Evolutionary conservation across 2,113 vertebrate species (phyloP).

Genomic region (Hiodon tergisus): DNA sequence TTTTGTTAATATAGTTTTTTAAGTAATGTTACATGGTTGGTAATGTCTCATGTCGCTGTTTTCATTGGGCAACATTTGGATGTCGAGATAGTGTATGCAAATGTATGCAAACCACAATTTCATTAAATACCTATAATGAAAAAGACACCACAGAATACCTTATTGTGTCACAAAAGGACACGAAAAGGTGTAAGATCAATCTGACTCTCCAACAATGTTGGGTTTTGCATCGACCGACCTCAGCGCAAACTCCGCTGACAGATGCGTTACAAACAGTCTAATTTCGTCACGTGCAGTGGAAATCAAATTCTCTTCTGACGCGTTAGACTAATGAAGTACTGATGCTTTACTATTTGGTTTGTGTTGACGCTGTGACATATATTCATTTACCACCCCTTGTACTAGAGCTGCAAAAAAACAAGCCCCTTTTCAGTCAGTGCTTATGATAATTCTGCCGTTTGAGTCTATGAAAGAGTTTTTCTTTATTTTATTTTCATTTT

Average conservation of each 20-base stretch:
- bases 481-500: conserved; percentile 42
- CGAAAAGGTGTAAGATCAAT: no score
- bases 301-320: background rate
- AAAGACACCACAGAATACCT: no score
- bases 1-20: background rate
- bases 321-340: background rate
- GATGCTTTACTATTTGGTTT: conserved; percentile 4
- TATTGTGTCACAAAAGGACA: no score
- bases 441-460: conserved; percentile 43
- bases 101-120: background rate
- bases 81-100: background rate
- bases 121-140: no score
- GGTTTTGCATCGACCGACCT: no score
- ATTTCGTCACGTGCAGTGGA: background rate
- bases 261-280: no score
- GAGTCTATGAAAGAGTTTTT: conserved; percentile 38
- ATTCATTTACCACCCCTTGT: conserved; percentile 40
- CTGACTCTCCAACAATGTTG: no score
- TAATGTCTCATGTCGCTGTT: no score
- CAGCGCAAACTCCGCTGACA: no score
- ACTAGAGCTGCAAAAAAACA: conserved; percentile 55
- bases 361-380: conserved; percentile 9
- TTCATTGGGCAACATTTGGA: background rate
- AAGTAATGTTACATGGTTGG: no score
- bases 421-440: conserved; percentile 31